Percentiles rank a stretch among this genome's conserved stretches.
Conservation (phyloP, 2,888 invertebrate species). For the Eupithecia subfuscata region DNA sequence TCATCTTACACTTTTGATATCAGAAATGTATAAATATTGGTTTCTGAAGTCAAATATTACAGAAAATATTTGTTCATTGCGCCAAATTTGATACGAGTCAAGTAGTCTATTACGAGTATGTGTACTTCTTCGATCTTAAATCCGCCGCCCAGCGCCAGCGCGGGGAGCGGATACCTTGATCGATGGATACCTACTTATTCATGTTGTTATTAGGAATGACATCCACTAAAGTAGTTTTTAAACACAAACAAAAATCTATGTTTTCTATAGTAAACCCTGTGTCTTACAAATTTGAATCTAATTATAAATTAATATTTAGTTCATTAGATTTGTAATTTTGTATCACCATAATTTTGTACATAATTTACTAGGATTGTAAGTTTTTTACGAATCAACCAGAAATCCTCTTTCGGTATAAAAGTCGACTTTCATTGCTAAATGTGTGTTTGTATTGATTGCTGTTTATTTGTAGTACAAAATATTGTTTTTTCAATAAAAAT, state of each 20-base stretch:
- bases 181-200: neutral
- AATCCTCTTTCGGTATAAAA: neutral
- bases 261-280: neutral
- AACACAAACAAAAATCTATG: neutral
- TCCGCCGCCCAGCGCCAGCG: no score
- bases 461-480: constrained; percentile 38
- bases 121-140: no score
- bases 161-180: no score
- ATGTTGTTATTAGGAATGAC: neutral
- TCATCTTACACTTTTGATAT: no score
- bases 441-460: constrained; percentile 19
- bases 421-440: neutral
- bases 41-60: no score
- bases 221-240: neutral
- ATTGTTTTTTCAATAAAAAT: constrained; percentile 55
- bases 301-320: neutral
- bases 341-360: constrained; percentile 6
- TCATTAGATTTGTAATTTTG: neutral
- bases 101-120: no score
- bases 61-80: no score
- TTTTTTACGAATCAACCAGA: constrained; percentile 8
- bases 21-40: no score
- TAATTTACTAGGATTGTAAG: constrained; percentile 6
- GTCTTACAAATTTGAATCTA: neutral
- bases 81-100: no score